phyloP scores from a whole-genome alignment of 2,888 invertebrate genomes.

The Nymphalis urticae region DNA sequence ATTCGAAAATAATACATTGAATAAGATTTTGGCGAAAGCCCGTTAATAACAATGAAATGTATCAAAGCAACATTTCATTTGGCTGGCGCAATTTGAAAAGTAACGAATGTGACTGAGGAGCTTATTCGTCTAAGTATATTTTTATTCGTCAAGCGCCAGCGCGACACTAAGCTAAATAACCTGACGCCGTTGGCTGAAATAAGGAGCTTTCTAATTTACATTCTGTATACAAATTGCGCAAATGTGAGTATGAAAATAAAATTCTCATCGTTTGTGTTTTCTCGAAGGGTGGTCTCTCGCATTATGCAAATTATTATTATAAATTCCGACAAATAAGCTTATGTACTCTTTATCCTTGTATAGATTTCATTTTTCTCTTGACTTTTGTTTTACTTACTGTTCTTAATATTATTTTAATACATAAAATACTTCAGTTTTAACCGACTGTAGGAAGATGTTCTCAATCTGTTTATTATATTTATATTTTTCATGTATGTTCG shows the following conservation, averaged over 20 bases:
- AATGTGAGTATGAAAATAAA: constrained; percentile 79
- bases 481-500: no score
- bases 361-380: constrained; percentile 15
- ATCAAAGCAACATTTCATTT: constrained; percentile 52
- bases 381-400: neutral
- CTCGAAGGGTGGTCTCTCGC: constrained; percentile 67
- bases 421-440: constrained; percentile 2
- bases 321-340: constrained; percentile 72
- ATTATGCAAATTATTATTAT: constrained; percentile 76
- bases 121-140: constrained; percentile 60
- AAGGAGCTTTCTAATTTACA: constrained; percentile 79
- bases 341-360: constrained; percentile 61
- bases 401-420: neutral
- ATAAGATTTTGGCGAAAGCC: constrained; percentile 18
- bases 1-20: constrained; percentile 9
- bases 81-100: constrained; percentile 52
- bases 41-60: constrained; percentile 35
- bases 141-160: constrained; percentile 60
- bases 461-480: no score
- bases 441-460: no score
- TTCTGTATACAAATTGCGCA: constrained; percentile 79
- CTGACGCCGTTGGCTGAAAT: constrained; percentile 71
- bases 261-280: constrained; percentile 74
- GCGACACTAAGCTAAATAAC: constrained; percentile 73
- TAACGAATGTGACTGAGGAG: constrained; percentile 59